phyloP scores from a whole-genome alignment of 1,140 invertebrate genomes.

The Rhysida immarginata region DNA sequence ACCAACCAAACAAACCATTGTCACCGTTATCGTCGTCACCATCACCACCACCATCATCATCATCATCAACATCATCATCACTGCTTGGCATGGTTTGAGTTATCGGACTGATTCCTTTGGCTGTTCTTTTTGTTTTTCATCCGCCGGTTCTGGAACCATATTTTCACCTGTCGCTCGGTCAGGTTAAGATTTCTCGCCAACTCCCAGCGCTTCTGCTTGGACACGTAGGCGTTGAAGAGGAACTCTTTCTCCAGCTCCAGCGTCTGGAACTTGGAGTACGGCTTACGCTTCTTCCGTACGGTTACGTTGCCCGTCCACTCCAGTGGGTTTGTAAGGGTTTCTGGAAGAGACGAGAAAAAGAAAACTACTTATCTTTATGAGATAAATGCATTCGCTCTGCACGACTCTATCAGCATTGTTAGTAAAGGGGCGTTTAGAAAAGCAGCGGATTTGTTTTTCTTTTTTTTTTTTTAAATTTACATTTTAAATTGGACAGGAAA shows the following conservation, averaged over 20 bases:
- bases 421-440: no score
- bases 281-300: constrained; percentile 90
- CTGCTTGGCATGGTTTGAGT: constrained; percentile 1
- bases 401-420: no score
- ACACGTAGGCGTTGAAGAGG: constrained; percentile 88
- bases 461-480: no score
- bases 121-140: constrained; percentile 99
- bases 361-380: no score
- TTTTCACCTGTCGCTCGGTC: constrained; percentile 86
- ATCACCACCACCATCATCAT: no score
- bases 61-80: not conserved
- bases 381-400: no score
- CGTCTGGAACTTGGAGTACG: constrained; percentile 91
- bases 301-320: constrained; percentile 87
- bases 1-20: no score
- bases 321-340: constrained; percentile 45
- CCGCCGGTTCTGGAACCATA: constrained; percentile 91
- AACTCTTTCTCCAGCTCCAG: constrained; percentile 95
- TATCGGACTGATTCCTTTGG: constrained; percentile 48
- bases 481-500: no score
- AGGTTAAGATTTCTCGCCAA: constrained; percentile 80
- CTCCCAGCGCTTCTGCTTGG: constrained; percentile 94
- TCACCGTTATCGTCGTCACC: no score
- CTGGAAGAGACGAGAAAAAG: not conserved
- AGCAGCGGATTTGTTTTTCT: no score